phyloP scores from a whole-genome alignment of 2,888 invertebrate species.

The Drosophila longiperda region DNA sequence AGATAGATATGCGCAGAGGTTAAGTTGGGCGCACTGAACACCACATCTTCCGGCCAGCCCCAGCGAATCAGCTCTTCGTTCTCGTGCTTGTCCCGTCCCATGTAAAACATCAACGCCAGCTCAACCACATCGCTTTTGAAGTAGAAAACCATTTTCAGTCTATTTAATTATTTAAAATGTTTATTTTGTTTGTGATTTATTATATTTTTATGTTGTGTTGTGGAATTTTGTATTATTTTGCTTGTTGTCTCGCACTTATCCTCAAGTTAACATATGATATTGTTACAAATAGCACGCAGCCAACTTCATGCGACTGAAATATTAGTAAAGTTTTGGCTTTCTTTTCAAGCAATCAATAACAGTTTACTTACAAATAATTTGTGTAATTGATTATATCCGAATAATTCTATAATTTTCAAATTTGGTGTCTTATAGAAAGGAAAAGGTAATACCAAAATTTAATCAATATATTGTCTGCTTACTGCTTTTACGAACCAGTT shows the following conservation, averaged over 20 bases:
- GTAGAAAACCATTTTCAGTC: constrained; percentile 90
- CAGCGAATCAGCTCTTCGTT: constrained; percentile 99
- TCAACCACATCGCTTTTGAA: constrained; percentile 93
- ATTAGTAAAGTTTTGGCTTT: not conserved
- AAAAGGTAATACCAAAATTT: not conserved
- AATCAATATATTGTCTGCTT: not conserved
- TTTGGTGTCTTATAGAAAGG: not conserved
- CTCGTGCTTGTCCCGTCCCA: constrained; percentile 99
- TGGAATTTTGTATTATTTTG: constrained; percentile 11
- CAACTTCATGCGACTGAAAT: constrained; percentile 7
- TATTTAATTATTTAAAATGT: constrained; percentile 52
- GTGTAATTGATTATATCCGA: not conserved
- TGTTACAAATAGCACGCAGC: constrained; percentile 3
- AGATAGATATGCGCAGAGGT: constrained; percentile 99
- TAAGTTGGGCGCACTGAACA: constrained; percentile 98
- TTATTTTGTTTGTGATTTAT: not conserved
- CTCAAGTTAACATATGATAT: constrained; percentile 16
- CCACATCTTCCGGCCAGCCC: constrained; percentile 99
- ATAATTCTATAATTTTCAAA: not conserved
- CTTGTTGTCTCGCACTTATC: constrained; percentile 3
- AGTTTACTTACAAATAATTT: not conserved
- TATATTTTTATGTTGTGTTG: not conserved
- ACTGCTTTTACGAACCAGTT: not conserved
- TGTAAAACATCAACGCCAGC: constrained; percentile 95
- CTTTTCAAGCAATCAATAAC: not conserved